Evolutionary conservation across 2,797 vertebrate species (phyloP), one percentile per base, ranked within the genome.

Genomic region (Linurgus olivaceus): DNA sequence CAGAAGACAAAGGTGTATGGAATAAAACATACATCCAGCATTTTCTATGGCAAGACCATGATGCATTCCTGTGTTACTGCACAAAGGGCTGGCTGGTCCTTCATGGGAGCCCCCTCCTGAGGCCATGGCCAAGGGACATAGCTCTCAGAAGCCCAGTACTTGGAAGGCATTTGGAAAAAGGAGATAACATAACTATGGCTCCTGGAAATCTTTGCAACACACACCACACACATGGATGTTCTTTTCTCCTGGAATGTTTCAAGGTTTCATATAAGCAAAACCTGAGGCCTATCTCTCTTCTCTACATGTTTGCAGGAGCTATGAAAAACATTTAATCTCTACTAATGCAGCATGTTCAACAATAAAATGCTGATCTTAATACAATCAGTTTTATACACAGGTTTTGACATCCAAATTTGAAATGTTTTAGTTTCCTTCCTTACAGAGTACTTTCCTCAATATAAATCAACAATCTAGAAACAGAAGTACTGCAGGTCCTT

Each of bases 151-250:
- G 12, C 17, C 29, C 35, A 45, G 35, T 7, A 58, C 1, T 45
- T 51, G 26, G 18, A 5, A 50, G 11, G 17, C 25, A n/a, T 12
- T 1, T 74, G 33, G 10, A 31, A 29, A 79, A 90, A 79, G 20
- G 20, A 45, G 18, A 24, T n/a, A 55, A 37, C 7, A 10, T 21
- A 67, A 42, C 31, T 33, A 11, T 21, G 51, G 17, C 20, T 57
- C n/a, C 65, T 38, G 70, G 33, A 75, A 78, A 40, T 37, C 31
- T 47, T 40, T 48, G 25, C 54, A 67, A 44, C 10, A 52, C 21
- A 21, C 11, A 25, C 5, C 7, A 31, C 1, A 3, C 3, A 25
- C 20, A 13, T 37, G 15, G 42, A 40, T 0, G 2, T 54, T 55
- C 11, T 79, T 82, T 72, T 15, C 17, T 88, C 86, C 26, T 2